Percentiles rank a stretch among this genome's conserved stretches.
Conservation (phyloP, 2,797 vertebrate genomes). For the Lepus oiostolus region DNA sequence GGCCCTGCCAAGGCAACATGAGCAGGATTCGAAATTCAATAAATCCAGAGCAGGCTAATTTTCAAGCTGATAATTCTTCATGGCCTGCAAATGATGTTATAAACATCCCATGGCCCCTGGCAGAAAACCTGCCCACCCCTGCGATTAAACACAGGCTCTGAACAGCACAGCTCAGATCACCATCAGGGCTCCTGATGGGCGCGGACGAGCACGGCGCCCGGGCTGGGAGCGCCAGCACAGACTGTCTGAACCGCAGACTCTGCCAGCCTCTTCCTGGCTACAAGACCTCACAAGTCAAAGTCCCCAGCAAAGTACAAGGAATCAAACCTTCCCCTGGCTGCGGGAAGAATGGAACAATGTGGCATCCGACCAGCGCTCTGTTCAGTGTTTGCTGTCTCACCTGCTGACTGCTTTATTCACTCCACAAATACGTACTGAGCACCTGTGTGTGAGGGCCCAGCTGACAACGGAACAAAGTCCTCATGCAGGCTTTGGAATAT, state of each 20-base stretch:
- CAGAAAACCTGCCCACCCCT: too few relatives aligned
- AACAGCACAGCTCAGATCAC: background rate
- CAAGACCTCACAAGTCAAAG: too few relatives aligned
- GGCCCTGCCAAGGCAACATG: too few relatives aligned
- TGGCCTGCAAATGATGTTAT: too few relatives aligned
- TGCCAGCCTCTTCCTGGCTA: background rate
- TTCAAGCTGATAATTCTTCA: too few relatives aligned
- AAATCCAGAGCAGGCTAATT: too few relatives aligned
- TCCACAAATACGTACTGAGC: background rate
- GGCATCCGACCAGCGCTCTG: background rate
- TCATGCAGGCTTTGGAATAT: too few relatives aligned
- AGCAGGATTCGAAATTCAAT: too few relatives aligned
- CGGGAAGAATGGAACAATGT: background rate
- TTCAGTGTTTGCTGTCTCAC: background rate
- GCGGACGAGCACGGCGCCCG: fast-evolving
- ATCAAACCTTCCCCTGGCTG: background rate
- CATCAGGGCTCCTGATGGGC: too few relatives aligned
- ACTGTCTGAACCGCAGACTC: too few relatives aligned
- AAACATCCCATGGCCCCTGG: too few relatives aligned
- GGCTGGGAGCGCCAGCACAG: background rate
- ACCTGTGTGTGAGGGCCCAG: too few relatives aligned
- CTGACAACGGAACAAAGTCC: background rate
- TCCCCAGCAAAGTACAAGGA: background rate
- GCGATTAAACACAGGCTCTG: fast-evolving
- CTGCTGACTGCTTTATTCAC: background rate